Base-by-base conservation (phyloP, 2,797 vertebrate species). In the Epinephelus awoara region DNA sequence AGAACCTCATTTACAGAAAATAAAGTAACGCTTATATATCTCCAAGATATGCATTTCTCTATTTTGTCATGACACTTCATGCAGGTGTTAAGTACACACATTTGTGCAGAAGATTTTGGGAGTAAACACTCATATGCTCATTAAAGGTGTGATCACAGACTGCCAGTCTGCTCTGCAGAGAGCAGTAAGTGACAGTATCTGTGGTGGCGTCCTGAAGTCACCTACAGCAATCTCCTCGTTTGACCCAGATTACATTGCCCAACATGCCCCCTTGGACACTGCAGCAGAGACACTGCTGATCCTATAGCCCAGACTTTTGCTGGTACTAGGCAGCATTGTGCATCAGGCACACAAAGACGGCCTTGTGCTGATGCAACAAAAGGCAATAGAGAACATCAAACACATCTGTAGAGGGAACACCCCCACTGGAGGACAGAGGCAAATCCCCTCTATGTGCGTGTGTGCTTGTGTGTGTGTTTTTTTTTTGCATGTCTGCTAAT, bases 361-460 rank as follows among this genome's bases (percentile, higher is more conserved):
- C 79, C 86, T 92, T 93, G 90, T 94, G 84, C 91, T 94, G 91
- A 92, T 90, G 90, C 88, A 94, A 94, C 89, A 93, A 93, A 94
- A 92, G 89, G 92, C 92, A 93, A 93, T 55, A 88, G 85, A 91
- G 88, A 83, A 89, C 85, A 95, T 94, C 89, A 95, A 94, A 92
- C 88, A 92, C 89, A 91, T 92, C 85, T 92, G 93, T 67, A 88
- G 23, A 82, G 83, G 88, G 78, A 90, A 83, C 85, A 81, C 86
- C 85, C 88, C 86, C 86, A 88, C 88, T 82, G 80, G 64, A 88
- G 69, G 83, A 87, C 83, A 75, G 83, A 85, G 88, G 88, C 91
- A 84, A 83, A 59, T 76, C 80, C 69, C 23, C 79, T 42, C 65
- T 56, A 55, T 59, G 67, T 56, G 65, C 72, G 27, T 72, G 55